phyloP scores from a whole-genome alignment of 2,888 invertebrate genomes.

The Leptopterna dolabrata region DNA sequence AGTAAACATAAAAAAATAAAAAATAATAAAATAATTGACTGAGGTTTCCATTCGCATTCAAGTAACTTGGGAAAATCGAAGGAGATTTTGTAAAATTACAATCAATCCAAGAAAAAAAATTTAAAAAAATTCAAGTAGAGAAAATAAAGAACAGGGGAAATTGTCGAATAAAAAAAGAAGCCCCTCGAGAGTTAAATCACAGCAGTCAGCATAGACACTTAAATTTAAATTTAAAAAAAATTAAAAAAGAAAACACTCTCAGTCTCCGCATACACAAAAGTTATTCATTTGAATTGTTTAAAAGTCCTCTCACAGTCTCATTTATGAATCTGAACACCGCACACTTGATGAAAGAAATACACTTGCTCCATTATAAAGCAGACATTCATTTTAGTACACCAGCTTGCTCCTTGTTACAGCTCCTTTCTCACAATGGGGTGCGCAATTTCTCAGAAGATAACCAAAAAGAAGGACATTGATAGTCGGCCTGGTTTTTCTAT shows the following conservation, averaged over 20 bases:
- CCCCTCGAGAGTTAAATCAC: slow-evolving; percentile 55
- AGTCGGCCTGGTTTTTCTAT: slow-evolving; percentile 60
- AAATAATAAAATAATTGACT: not conserved
- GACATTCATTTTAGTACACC: slow-evolving; percentile 54
- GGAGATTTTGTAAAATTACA: not conserved
- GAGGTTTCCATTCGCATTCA: not conserved
- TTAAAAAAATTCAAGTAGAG: not conserved
- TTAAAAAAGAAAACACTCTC: slow-evolving; percentile 49
- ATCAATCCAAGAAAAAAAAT: not conserved
- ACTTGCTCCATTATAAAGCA: slow-evolving; percentile 46
- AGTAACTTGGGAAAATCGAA: not conserved
- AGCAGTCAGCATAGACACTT: slow-evolving; percentile 50
- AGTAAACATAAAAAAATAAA: not conserved
- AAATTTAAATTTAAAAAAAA: slow-evolving; percentile 19
- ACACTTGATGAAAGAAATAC: slow-evolving; percentile 52
- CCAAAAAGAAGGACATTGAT: slow-evolving; percentile 63
- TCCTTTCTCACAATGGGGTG: slow-evolving; percentile 63
- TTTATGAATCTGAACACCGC: slow-evolving; percentile 40
- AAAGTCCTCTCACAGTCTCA: slow-evolving; percentile 52
- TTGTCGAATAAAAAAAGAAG: slow-evolving; percentile 4
- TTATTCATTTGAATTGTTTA: slow-evolving; percentile 37
- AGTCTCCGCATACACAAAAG: slow-evolving; percentile 52
- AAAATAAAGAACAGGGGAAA: not conserved
- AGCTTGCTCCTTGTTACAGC: slow-evolving; percentile 58
- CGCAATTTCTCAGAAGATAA: slow-evolving; percentile 64